Conservation (phyloP, 2,888 invertebrate genomes). For the Ormyrus nitidulus region DNA sequence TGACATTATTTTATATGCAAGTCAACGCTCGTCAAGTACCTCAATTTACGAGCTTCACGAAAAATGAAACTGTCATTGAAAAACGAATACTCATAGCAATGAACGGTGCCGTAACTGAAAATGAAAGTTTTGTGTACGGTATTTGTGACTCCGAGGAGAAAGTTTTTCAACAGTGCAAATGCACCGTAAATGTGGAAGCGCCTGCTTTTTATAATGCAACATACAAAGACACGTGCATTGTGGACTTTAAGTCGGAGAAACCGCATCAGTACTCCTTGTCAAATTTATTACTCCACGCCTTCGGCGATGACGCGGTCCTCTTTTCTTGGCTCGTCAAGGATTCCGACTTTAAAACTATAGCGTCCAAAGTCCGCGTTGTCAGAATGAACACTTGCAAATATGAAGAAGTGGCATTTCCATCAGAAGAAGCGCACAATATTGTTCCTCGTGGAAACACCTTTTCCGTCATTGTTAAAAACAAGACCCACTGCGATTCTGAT, state of each 20-base stretch:
- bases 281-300: constrained; percentile 3
- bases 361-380: constrained; percentile 18
- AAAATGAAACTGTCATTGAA: constrained; percentile 16
- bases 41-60: constrained; percentile 9
- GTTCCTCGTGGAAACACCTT: constrained; percentile 20
- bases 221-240: constrained; percentile 19
- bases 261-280: not conserved
- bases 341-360: not conserved
- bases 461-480: constrained; percentile 20
- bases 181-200: constrained; percentile 43
- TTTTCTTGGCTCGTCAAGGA: constrained; percentile 32
- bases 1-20: not conserved
- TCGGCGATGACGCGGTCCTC: constrained; percentile 38
- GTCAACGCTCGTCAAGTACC: not conserved
- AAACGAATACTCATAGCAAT: constrained; percentile 12
- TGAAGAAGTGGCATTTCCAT: constrained; percentile 3
- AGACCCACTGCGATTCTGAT: constrained; percentile 8
- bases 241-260: not conserved
- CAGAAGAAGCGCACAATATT: not conserved
- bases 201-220: constrained; percentile 37
- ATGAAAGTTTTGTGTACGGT: constrained; percentile 40
- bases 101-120: constrained; percentile 14
- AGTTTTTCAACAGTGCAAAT: constrained; percentile 22
- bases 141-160: constrained; percentile 23
- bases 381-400: constrained; percentile 4